Percentiles rank a stretch among this genome's conserved stretches.
Conservation (phyloP, 2,113 vertebrate species). For the Corythoichthys haematopterus region DNA sequence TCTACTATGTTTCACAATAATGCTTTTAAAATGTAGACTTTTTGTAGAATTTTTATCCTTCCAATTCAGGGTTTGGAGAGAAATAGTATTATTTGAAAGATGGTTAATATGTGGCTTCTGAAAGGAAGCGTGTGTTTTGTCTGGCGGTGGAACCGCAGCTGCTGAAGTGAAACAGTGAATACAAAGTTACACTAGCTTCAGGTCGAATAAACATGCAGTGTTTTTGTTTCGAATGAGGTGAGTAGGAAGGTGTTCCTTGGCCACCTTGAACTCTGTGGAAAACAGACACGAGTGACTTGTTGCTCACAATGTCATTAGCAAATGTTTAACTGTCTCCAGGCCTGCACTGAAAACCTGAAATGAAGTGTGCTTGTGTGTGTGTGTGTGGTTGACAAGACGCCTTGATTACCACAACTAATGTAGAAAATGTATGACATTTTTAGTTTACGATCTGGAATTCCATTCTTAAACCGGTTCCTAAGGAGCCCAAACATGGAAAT, state of each 20-base stretch:
- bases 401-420: slow-evolving; percentile 24
- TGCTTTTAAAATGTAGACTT: slow-evolving; percentile 40
- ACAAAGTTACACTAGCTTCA: background rate
- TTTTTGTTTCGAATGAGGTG: slow-evolving; percentile 21
- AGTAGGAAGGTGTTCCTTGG: slow-evolving; percentile 6
- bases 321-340: background rate
- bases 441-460: slow-evolving; percentile 46
- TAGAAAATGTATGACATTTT: slow-evolving; percentile 44
- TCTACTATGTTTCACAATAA: slow-evolving; percentile 33
- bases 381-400: slow-evolving; percentile 8
- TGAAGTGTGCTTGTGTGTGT: background rate
- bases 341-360: slow-evolving; percentile 5
- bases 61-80: slow-evolving; percentile 17
- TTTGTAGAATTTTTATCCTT: slow-evolving; percentile 24
- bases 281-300: background rate
- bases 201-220: slow-evolving; percentile 30
- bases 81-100: slow-evolving; percentile 22
- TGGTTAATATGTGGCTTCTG: slow-evolving; percentile 17
- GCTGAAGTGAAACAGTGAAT: slow-evolving; percentile 10
- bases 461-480: slow-evolving; percentile 15
- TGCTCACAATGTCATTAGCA: background rate
- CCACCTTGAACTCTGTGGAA: slow-evolving; percentile 18
- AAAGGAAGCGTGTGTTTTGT: slow-evolving; percentile 15
- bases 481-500: slow-evolving; percentile 45
- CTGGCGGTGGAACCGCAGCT: slow-evolving; percentile 6